phyloP scores from a whole-genome alignment of 2,797 vertebrate genomes.

The Staurois parvus region DNA sequence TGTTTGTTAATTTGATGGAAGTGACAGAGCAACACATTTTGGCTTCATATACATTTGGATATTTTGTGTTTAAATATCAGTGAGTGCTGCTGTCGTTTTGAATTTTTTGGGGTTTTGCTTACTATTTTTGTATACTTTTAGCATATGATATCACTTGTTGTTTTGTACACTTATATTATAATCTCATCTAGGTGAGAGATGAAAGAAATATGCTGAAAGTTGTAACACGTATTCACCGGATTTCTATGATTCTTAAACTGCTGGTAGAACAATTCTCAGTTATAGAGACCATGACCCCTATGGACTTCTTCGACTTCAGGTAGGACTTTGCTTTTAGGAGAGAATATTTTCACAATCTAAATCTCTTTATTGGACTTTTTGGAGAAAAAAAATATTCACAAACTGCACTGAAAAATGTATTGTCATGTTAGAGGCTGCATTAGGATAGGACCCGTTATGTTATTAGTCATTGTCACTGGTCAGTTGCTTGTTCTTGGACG shows the following conservation, averaged over 20 bases:
- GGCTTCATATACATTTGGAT: no score
- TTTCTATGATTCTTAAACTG: slow-evolving; percentile 89
- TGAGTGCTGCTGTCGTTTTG: no score
- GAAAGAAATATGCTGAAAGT: slow-evolving; percentile 97
- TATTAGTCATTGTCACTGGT: not conserved
- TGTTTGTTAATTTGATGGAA: no score
- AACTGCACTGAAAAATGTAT: not conserved
- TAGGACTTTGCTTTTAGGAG: slow-evolving; percentile 64
- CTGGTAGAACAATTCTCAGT: slow-evolving; percentile 92
- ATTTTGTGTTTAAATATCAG: no score
- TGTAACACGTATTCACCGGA: slow-evolving; percentile 88
- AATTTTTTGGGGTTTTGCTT: no score
- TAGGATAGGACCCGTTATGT: not conserved
- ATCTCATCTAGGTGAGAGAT: slow-evolving; percentile 84
- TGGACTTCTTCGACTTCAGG: slow-evolving; percentile 98
- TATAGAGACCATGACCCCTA: slow-evolving; percentile 94
- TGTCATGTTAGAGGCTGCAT: not conserved
- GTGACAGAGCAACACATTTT: no score
- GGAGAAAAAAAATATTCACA: not conserved
- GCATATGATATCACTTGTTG: no score
- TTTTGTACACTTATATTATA: no score
- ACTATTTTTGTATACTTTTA: no score
- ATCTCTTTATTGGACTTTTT: not conserved
- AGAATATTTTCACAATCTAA: not conserved
- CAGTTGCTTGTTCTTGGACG: not conserved